These are phyloP conservation scores for Stichopus horrens DNA, from an alignment of 53 echinoderm and acorn worm genomes.

Conservation along the genomic window DNA sequence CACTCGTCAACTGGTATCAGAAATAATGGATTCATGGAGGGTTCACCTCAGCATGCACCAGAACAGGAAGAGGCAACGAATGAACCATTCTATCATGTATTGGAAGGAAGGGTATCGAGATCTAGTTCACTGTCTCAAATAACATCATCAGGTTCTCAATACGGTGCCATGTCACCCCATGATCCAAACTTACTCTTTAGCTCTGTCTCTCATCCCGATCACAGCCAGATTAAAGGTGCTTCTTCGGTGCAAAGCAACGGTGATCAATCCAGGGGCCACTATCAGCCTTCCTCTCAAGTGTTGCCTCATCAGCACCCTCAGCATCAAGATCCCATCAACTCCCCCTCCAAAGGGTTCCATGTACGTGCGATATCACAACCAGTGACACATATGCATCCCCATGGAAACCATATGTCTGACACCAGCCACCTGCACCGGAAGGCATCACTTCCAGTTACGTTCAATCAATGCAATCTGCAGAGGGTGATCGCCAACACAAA, in stretches of 20 bases:
- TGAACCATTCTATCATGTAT: slow-evolving; percentile 48
- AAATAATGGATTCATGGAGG: slow-evolving; percentile 36
- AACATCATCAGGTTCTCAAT: slow-evolving; percentile 43
- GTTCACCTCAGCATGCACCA: slow-evolving; percentile 28
- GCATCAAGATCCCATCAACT: slow-evolving; percentile 10
- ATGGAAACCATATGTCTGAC: slow-evolving; percentile 47
- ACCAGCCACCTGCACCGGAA: slow-evolving; percentile 70
- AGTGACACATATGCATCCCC: slow-evolving; percentile 45
- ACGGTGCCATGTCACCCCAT: slow-evolving; percentile 36
- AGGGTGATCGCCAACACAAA: slow-evolving; percentile 56
- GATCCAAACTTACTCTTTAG: slow-evolving; percentile 45
- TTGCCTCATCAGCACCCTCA: slow-evolving; percentile 28
- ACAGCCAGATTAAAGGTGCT: background rate
- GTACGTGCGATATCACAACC: slow-evolving; percentile 67
- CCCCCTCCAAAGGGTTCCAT: slow-evolving; percentile 44
- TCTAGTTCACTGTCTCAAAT: slow-evolving; percentile 47
- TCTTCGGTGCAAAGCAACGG: slow-evolving; percentile 22
- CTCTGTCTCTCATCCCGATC: background rate
- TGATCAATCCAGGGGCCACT: background rate
- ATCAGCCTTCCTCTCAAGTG: slow-evolving; percentile 41
- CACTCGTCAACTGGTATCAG: slow-evolving; percentile 14
- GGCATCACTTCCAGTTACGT: slow-evolving; percentile 88
- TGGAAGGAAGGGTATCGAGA: slow-evolving; percentile 33
- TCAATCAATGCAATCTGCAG: slow-evolving; percentile 88
- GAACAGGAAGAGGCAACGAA: background rate